Percentiles rank a stretch among this genome's conserved stretches.
Conservation (phyloP, 1,140 invertebrate genomes). For the Leptopilina clavipes region DNA sequence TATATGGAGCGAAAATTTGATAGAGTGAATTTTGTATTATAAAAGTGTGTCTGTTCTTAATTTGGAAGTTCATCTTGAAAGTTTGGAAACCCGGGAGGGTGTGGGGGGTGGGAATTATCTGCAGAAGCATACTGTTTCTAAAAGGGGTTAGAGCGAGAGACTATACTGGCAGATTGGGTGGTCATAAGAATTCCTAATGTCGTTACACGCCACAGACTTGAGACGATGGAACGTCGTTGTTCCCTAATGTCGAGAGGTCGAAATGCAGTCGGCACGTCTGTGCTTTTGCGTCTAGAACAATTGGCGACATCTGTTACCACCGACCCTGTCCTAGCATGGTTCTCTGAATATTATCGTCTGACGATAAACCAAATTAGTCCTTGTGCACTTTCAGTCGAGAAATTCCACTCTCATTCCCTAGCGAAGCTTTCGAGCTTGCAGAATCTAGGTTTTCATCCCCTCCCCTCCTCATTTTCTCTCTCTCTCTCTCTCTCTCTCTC, state of each 20-base stretch:
- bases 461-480: too few relatives aligned
- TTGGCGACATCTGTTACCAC: conserved; percentile 54
- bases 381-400: conserved; percentile 40
- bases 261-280: conserved; percentile 38
- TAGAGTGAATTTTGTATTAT: not conserved
- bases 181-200: conserved; percentile 37
- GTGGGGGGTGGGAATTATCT: not conserved
- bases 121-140: conserved; percentile 3
- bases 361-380: conserved; percentile 45
- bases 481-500: too few relatives aligned
- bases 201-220: conserved; percentile 29
- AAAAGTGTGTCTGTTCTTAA: not conserved
- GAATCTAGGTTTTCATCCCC: not conserved
- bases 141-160: not conserved
- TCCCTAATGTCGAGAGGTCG: conserved; percentile 34
- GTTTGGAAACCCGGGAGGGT: not conserved
- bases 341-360: conserved; percentile 43
- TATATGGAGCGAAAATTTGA: too few relatives aligned
- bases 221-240: conserved; percentile 32
- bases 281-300: conserved; percentile 44
- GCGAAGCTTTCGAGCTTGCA: conserved; percentile 1
- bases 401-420: conserved; percentile 40
- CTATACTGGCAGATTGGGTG: conserved; percentile 18
- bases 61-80: not conserved
- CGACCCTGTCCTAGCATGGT: conserved; percentile 40